Conservation (phyloP, 2,113 vertebrate genomes). For the Thomomys bottae region DNA sequence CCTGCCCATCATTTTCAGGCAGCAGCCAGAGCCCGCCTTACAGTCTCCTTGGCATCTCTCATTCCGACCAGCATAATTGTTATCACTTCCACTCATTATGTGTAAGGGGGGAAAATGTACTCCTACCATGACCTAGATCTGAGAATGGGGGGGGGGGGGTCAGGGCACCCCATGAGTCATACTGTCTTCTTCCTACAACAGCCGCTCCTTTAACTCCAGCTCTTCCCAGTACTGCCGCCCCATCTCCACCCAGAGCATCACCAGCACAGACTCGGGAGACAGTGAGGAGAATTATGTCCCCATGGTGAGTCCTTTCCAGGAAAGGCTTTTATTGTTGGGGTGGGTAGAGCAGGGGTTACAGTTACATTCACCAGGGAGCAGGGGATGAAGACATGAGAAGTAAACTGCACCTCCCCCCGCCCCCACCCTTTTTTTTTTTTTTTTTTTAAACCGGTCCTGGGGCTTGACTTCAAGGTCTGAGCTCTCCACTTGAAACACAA, state of each 20-base stretch:
- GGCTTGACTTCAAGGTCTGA: no score
- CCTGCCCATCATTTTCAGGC: not conserved
- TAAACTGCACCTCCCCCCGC: no score
- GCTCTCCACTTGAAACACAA: no score
- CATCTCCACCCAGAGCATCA: constrained; percentile 99
- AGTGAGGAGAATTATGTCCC: constrained; percentile 99
- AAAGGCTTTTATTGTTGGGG: no score
- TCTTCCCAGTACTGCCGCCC: constrained; percentile 95
- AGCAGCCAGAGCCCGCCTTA: not conserved
- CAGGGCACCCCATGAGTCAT: not conserved
- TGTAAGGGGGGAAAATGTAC: not conserved
- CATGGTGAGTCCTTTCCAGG: constrained; percentile 92
- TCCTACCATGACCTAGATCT: not conserved
- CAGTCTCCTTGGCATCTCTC: not conserved
- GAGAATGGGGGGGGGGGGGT: not conserved
- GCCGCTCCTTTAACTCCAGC: constrained; percentile 90
- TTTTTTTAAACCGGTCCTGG: no score
- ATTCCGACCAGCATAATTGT: no score
- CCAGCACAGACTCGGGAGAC: constrained; percentile 99
- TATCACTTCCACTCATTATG: no score
- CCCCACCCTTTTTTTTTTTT: no score
- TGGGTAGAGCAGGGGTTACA: no score
- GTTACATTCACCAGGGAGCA: no score
- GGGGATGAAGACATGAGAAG: no score
- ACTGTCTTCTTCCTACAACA: constrained; percentile 74